A percentile compares a stretch with the other conserved stretches of the same genome.
Evolutionary conservation across 23 tunicate genomes (phyloP).

Genomic region (Corella eumyota): DNA sequence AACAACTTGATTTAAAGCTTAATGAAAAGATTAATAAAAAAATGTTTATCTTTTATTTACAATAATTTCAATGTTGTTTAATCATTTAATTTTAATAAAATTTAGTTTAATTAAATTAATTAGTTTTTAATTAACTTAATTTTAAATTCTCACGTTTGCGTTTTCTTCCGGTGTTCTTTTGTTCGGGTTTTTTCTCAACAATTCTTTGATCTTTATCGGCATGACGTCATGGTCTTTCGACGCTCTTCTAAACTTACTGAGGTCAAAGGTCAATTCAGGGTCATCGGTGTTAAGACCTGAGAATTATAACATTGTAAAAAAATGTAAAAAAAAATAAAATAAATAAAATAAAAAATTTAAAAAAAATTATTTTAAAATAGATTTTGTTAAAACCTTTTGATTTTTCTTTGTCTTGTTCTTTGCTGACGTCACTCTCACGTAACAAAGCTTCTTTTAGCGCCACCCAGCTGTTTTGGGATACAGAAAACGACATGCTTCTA

Average conservation of each 20-base stretch:
- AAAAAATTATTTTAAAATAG: no score
- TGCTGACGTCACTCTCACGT: slow-evolving; percentile 82
- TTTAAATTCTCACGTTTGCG: slow-evolving; percentile 61
- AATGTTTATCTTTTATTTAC: no score
- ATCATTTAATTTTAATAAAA: no score
- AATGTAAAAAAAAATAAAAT: no score
- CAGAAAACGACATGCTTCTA: slow-evolving; percentile 67
- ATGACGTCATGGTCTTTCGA: slow-evolving; percentile 75
- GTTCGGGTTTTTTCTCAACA: slow-evolving; percentile 42
- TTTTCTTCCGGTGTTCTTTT: slow-evolving; percentile 66
- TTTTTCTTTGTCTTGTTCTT: slow-evolving; percentile 64
- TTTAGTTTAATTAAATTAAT: no score
- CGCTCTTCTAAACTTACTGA: slow-evolving; percentile 61
- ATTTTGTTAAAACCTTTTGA: slow-evolving; percentile 42
- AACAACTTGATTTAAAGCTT: no score
- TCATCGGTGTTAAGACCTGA: slow-evolving; percentile 60
- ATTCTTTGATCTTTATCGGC: slow-evolving; percentile 82
- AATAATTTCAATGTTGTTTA: no score
- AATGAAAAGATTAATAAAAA: no score
- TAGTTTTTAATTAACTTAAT: no score
- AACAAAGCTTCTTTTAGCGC: slow-evolving; percentile 80
- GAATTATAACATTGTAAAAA: not conserved
- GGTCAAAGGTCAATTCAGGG: slow-evolving; percentile 76
- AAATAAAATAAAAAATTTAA: no score
- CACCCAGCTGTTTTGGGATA: slow-evolving; percentile 89